Base-by-base conservation (phyloP, 2,113 vertebrate genomes). In the Macheiramphus alcinus region DNA sequence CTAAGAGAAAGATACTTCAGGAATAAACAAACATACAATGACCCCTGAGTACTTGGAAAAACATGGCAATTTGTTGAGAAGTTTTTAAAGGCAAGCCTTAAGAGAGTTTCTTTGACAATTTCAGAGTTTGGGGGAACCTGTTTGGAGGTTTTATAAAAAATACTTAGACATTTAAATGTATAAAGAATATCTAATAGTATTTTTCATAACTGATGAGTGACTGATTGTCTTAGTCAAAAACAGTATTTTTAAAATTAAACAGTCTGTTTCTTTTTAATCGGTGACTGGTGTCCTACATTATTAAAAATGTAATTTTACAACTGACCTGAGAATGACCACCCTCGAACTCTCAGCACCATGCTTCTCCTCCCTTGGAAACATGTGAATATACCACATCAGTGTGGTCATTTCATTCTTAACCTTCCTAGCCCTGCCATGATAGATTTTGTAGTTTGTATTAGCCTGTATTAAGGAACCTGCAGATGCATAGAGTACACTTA, bases 161-260 rank as follows among this genome's bases (percentile, higher is more conserved):
- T 90, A 67, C 23, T n/a, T 92, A 72, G 21, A 67, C 13, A 73
- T 93, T 91, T 81, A 95, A 89, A 91, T 95, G 90, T 96, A 67
- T 83, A 92, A 90, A 71, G 73, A 74, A 95, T 94, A 84, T 45
- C 61, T 75, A 53, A 90, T n/a, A 80, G 59, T 91, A 91, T 96
- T 97, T 96, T 97, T 82, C 93, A 86, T 94, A 87, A 96, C 53
- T 31, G 47, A 48, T 91, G 56, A 66, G 65, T 94, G 80, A 94
- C 71, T 92, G 96, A 52, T 29, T 96, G 40, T 94, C 67, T 80
- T 91, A 88, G 75, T 96, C 79, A 96, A 95, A 96, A 95, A 0
- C 45, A 73, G 18, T 96, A 86, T 78, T 97, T 97, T 97, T 72
- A 16, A 97, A 97, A 83, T 94, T 92, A 91, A 90, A 59, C 7